These are phyloP conservation scores for Agrypnia vestita DNA, from an alignment of 1,140 invertebrate genomes.

Conservation along the genomic window DNA sequence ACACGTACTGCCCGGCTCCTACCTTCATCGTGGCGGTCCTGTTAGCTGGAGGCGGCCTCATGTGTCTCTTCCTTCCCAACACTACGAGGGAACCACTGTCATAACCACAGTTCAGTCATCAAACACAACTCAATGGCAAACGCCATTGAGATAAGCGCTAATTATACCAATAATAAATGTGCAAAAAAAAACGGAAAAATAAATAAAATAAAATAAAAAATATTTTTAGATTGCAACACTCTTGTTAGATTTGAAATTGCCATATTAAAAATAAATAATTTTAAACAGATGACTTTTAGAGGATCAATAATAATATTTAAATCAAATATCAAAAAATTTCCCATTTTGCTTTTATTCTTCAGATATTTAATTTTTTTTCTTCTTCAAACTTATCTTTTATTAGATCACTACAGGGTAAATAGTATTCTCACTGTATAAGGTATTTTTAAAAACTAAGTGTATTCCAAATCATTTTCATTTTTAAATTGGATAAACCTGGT, in stretches of 20 bases:
- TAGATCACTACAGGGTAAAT: constrained; percentile 13
- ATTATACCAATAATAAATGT: constrained; percentile 29
- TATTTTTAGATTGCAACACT: constrained; percentile 22
- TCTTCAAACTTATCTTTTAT: neutral
- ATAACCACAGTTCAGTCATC: constrained; percentile 69
- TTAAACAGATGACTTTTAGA: constrained; percentile 17
- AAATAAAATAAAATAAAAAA: neutral
- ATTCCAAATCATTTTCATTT: neutral
- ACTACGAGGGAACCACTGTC: constrained; percentile 87
- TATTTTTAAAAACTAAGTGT: neutral
- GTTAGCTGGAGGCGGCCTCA: constrained; percentile 85
- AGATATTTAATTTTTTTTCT: too few species aligned
- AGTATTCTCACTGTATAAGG: constrained; percentile 9
- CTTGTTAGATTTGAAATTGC: constrained; percentile 32
- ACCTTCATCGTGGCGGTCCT: constrained; percentile 89
- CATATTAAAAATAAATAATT: constrained; percentile 27
- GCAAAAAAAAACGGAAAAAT: constrained; percentile 24
- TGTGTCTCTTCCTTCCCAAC: constrained; percentile 89
- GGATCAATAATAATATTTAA: neutral
- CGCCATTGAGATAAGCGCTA: constrained; percentile 16
- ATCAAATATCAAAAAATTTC: neutral
- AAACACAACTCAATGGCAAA: neutral
- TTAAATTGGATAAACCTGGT: constrained; percentile 2
- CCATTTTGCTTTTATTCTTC: too few species aligned
- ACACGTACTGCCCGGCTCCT: constrained; percentile 87